These are phyloP conservation scores for Octopus sinensis DNA, from an alignment of 1,140 invertebrate genomes.

Conservation along the genomic window DNA sequence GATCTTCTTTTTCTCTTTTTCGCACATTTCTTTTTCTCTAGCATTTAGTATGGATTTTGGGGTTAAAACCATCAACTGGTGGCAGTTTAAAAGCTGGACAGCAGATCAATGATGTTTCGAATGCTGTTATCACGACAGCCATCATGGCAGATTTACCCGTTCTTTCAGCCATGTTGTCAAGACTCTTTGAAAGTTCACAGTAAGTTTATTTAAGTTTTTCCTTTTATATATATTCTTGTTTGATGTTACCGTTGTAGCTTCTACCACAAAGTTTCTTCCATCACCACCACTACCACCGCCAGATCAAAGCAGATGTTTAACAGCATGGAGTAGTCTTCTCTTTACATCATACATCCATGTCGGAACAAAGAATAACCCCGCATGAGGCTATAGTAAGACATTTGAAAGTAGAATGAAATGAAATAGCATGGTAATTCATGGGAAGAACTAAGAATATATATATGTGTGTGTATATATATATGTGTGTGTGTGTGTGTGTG, in stretches of 20 bases:
- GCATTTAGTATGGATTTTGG: constrained; percentile 97
- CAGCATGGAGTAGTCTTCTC: too few species aligned
- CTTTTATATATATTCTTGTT: too few species aligned
- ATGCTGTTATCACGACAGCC: constrained; percentile 90
- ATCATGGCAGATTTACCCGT: constrained; percentile 92
- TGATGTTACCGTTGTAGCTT: too few species aligned
- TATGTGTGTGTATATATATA: neutral
- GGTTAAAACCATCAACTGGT: constrained; percentile 85
- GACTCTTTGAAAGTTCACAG: constrained; percentile 91
- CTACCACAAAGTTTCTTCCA: too few species aligned
- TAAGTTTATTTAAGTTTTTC: constrained; percentile 41
- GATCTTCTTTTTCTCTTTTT: too few species aligned
- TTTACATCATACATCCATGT: too few species aligned
- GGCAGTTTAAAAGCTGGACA: constrained; percentile 77
- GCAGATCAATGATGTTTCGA: constrained; percentile 65
- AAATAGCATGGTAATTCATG: too few species aligned
- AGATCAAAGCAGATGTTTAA: too few species aligned
- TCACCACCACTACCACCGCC: too few species aligned
- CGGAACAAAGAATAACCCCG: too few species aligned
- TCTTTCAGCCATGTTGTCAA: constrained; percentile 82
- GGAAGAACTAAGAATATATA: neutral
- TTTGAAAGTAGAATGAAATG: too few species aligned
- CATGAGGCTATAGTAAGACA: too few species aligned
- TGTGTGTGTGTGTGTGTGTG: neutral
- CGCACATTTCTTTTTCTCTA: constrained; percentile 54